Evolutionary conservation across 2,797 vertebrate genomes (phyloP).

Genomic region (Numenius phaeopus): DNA sequence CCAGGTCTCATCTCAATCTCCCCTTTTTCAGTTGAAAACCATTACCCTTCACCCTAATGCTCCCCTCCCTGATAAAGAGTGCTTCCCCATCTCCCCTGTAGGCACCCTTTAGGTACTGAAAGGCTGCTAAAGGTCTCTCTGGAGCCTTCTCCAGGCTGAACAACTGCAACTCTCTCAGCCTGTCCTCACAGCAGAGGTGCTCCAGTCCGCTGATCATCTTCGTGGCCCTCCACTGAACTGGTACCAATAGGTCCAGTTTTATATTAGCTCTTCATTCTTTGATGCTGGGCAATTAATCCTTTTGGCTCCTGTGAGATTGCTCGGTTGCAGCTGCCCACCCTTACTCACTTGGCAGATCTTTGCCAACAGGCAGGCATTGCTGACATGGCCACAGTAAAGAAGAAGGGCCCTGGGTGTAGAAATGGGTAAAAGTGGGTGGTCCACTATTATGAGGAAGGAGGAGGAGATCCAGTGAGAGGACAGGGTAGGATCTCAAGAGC

Average conservation of each 20-base stretch:
- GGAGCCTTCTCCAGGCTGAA: too few species aligned
- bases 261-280: background rate
- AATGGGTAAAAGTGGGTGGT: background rate
- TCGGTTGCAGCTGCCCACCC: background rate
- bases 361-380: background rate
- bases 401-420: accelerated
- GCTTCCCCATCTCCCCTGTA: too few species aligned
- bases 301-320: background rate
- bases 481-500: background rate
- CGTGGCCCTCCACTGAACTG: too few species aligned
- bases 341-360: background rate
- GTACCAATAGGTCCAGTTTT: background rate
- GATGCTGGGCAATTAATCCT: background rate
- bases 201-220: too few species aligned
- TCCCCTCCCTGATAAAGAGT: too few species aligned
- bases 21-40: too few species aligned
- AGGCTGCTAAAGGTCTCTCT: too few species aligned
- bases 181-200: too few species aligned
- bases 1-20: too few species aligned
- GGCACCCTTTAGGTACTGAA: too few species aligned
- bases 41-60: too few species aligned
- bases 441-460: background rate
- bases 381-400: background rate
- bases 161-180: too few species aligned
- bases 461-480: background rate